phyloP scores from a whole-genome alignment of 2,888 invertebrate genomes.

The Ceraclea dissimilis region DNA sequence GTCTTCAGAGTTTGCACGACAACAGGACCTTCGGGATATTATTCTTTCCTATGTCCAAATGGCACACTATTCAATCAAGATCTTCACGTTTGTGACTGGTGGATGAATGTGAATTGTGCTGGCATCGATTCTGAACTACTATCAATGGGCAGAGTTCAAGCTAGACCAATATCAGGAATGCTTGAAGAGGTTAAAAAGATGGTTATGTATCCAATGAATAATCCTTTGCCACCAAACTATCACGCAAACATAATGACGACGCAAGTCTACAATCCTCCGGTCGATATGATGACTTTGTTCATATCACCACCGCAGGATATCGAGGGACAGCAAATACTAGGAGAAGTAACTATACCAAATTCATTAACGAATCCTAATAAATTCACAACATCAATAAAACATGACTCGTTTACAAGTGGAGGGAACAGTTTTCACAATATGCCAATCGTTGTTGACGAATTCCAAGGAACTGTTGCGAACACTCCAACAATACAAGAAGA shows the following conservation, averaged over 20 bases:
- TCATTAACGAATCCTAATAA: background rate
- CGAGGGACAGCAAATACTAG: slow-evolving; percentile 8
- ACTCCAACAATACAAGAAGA: slow-evolving; percentile 6
- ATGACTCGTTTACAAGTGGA: slow-evolving; percentile 12
- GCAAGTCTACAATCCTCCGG: slow-evolving; percentile 43
- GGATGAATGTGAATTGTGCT: slow-evolving; percentile 58
- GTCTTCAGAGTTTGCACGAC: slow-evolving; percentile 57
- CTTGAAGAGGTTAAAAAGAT: slow-evolving; percentile 52
- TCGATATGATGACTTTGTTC: slow-evolving; percentile 16
- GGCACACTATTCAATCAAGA: slow-evolving; percentile 62
- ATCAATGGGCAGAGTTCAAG: slow-evolving; percentile 14
- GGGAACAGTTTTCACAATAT: slow-evolving; percentile 7
- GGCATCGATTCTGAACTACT: slow-evolving; percentile 33
- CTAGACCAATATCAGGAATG: slow-evolving; percentile 46
- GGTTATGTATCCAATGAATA: slow-evolving; percentile 45
- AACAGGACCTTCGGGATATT: slow-evolving; percentile 46
- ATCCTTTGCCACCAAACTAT: slow-evolving; percentile 32
- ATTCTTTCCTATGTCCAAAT: slow-evolving; percentile 59
- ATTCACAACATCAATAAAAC: background rate
- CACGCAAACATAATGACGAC: slow-evolving; percentile 29
- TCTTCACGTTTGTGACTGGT: slow-evolving; percentile 60
- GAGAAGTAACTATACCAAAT: slow-evolving; percentile 1
- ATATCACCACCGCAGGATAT: background rate
- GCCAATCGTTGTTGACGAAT: background rate
- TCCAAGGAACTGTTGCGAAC: slow-evolving; percentile 8